A percentile compares a stretch with the other conserved stretches of the same genome.
phyloP scores from a whole-genome alignment of 2,888 invertebrate genomes.

The Proisotoma minuta region DNA sequence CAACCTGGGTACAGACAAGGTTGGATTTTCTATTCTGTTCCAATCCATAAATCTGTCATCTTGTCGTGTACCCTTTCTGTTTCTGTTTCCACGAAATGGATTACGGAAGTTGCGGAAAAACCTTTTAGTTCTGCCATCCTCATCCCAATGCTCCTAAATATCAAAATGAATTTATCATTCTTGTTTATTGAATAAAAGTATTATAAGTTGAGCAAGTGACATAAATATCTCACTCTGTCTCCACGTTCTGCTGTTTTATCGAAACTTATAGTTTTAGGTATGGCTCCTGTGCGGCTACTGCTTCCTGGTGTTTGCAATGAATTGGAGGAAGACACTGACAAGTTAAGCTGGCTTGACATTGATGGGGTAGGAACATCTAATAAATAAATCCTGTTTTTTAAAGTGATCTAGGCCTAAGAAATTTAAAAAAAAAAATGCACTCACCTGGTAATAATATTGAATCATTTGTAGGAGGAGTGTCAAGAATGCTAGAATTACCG shows the following conservation, averaged over 20 bases:
- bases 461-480: conserved; percentile 16
- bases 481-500: background rate
- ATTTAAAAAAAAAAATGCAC: background rate
- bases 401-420: background rate
- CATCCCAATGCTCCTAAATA: conserved; percentile 53
- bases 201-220: background rate
- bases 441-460: conserved; percentile 19
- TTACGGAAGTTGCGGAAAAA: conserved; percentile 70
- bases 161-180: conserved; percentile 6
- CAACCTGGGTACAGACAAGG: conserved; percentile 41
- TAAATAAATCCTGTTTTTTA: background rate
- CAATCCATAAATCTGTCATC: conserved; percentile 39
- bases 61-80: conserved; percentile 49
- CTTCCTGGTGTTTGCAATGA: conserved; percentile 28
- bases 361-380: conserved; percentile 22
- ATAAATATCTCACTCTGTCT: conserved; percentile 55
- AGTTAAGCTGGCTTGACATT: conserved; percentile 20
- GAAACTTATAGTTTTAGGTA: conserved; percentile 87
- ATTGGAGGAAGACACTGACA: conserved; percentile 21
- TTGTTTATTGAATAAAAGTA: background rate
- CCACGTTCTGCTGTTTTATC: conserved; percentile 81
- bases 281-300: conserved; percentile 60
- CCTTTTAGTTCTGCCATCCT: conserved; percentile 58
- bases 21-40: conserved; percentile 36
- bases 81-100: conserved; percentile 58